These are phyloP conservation scores for Bicyclus anynana DNA, from an alignment of 1,140 invertebrate species.

Conservation along the genomic window DNA sequence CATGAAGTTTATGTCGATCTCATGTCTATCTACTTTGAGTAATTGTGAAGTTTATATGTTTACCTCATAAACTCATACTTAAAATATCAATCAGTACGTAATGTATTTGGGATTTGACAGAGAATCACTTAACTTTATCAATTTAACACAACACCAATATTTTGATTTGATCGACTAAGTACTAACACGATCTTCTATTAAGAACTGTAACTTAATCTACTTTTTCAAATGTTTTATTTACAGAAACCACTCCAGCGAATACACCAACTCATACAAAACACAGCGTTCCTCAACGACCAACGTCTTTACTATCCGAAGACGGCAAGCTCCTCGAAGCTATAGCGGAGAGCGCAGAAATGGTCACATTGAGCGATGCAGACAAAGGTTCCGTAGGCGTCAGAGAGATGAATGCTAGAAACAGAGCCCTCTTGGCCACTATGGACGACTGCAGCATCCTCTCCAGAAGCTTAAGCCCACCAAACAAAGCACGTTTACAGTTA, in stretches of 20 bases:
- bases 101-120: too few species aligned
- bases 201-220: neutral
- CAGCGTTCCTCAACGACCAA: slow-evolving; percentile 51
- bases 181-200: neutral
- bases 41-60: too few species aligned
- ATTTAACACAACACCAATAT: too few species aligned
- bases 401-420: slow-evolving; percentile 64
- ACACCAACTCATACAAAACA: slow-evolving; percentile 65
- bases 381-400: slow-evolving; percentile 51
- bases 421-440: slow-evolving; percentile 68
- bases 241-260: slow-evolving; percentile 71
- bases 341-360: slow-evolving; percentile 69
- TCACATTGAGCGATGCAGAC: slow-evolving; percentile 62
- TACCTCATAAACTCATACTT: too few species aligned
- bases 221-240: slow-evolving; percentile 23
- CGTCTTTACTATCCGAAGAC: slow-evolving; percentile 64
- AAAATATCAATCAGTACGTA: too few species aligned
- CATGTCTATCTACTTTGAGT: too few species aligned
- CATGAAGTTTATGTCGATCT: too few species aligned
- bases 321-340: slow-evolving; percentile 68
- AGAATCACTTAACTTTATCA: too few species aligned
- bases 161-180: too few species aligned
- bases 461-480: slow-evolving; percentile 68
- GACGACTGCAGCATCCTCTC: slow-evolving; percentile 74
- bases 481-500: slow-evolving; percentile 65